Percentiles rank a stretch among this genome's conserved stretches.
These are phyloP conservation scores for Psammodynastes pulverulentus DNA, from an alignment of 2,113 vertebrate species.

Conservation along the genomic window DNA sequence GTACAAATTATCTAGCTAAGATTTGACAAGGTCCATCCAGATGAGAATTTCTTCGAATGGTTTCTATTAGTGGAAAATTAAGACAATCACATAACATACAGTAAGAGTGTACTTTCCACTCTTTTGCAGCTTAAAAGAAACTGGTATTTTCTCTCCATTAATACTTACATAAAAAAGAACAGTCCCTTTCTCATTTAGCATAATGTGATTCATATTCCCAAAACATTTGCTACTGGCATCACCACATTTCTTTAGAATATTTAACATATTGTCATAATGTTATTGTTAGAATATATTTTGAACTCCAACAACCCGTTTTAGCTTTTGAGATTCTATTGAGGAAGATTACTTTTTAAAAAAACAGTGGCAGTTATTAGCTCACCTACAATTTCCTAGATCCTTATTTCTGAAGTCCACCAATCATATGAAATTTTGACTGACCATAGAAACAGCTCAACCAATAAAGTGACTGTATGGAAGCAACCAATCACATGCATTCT, in stretches of 20 bases:
- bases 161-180: not conserved
- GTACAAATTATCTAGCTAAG: not conserved
- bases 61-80: not conserved
- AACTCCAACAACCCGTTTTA: not conserved
- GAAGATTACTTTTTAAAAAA: not conserved
- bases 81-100: not conserved
- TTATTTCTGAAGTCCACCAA: conserved; percentile 52
- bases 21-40: not conserved
- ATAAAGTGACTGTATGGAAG: conserved; percentile 46
- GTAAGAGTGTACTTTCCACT: not conserved
- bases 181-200: not conserved
- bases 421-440: conserved; percentile 26
- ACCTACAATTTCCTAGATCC: conserved; percentile 21
- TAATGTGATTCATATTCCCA: not conserved
- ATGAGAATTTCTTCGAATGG: not conserved
- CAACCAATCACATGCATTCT: conserved; percentile 55
- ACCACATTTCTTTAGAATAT: not conserved
- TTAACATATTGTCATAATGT: too few relatives aligned
- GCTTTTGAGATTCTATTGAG: not conserved
- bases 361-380: conserved; percentile 14
- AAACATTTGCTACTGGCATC: not conserved
- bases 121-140: not conserved
- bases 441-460: conserved; percentile 70
- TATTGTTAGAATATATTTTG: not conserved
- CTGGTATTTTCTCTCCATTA: not conserved